Evolutionary conservation across 2,888 invertebrate species (phyloP), one percentile per base, ranked within the genome.

Genomic region (Empis livida): DNA sequence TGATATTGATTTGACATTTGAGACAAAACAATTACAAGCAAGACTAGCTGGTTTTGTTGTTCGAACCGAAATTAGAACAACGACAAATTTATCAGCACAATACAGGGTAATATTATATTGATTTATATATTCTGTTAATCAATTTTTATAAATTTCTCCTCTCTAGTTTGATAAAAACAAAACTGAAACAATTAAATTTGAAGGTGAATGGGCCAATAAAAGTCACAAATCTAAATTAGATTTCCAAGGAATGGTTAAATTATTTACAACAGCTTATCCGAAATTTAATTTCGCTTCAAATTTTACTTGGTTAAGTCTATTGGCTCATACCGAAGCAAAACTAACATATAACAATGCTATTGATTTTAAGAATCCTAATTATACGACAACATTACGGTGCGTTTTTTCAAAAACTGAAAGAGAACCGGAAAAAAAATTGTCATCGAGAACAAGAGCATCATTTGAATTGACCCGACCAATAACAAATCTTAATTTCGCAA

Each of bases 241-340:
- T 43, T 65, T 65, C 45, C 74, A 78, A 41, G 83, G 81, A 1
- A 78, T 80, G 48, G 62, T 85, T 44, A 78, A 79, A 40, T 70
- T 90, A 55, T 76, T 79, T 49, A 83, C 85, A 11, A 80, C 85
- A 0, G 85, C 87, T 0, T 87, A 89, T 67, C 82, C 86, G 0
- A 75, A 77, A 37, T 75, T 82, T 48, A 82, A 86, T 63, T 81
- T 85, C 60, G 78, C 77, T 49, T 70, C 80, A 1, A 74, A 79
- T 42, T 54, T 56, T 3, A 79, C 75, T 53, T 80, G 81, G 70
- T 71, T 87, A 71, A 80, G 78, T 66, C 77, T 83, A 2, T 75
- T 80, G 56, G 81, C 77, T 14, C 87, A 86, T 55, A 66, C 82
- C 0, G 88, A 89, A 59, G 68, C 81, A 16, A 75, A 76, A n/a